These are phyloP conservation scores for Esox lucius DNA, from an alignment of 2,797 vertebrate species.

Conservation along the genomic window DNA sequence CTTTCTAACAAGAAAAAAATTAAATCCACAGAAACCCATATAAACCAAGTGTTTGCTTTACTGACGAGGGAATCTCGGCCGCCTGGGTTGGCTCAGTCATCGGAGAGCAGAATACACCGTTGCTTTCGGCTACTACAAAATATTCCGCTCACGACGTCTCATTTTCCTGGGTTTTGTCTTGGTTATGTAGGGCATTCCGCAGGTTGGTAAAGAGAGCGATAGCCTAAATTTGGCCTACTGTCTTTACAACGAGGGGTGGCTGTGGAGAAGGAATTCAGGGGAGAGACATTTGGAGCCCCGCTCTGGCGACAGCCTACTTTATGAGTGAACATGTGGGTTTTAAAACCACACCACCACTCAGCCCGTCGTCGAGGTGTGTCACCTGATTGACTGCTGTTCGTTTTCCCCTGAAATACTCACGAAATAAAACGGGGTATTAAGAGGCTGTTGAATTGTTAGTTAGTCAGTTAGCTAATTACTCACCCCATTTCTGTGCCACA, in stretches of 20 bases:
- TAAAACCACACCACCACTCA: conserved; percentile 9
- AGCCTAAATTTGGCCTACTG: neutral
- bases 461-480: conserved; percentile 60
- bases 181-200: conserved; percentile 72
- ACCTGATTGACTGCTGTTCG: neutral
- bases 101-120: conserved; percentile 52
- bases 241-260: neutral
- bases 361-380: neutral
- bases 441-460: neutral
- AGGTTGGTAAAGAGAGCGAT: conserved; percentile 54
- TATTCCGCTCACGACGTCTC: conserved; percentile 64
- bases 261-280: conserved; percentile 17
- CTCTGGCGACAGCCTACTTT: conserved; percentile 57
- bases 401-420: neutral
- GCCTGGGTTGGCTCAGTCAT: neutral
- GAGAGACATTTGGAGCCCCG: conserved; percentile 27
- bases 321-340: conserved; percentile 34
- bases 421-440: neutral
- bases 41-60: neutral
- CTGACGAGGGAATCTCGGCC: no score
- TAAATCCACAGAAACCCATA: neutral
- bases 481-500: conserved; percentile 92
- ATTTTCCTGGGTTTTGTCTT: conserved; percentile 38
- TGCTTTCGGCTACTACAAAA: conserved; percentile 64
- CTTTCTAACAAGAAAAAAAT: neutral